Percentiles rank a stretch among this genome's conserved stretches.
phyloP scores from a whole-genome alignment of 1,140 invertebrate species.

The Hylaeus volcanicus region DNA sequence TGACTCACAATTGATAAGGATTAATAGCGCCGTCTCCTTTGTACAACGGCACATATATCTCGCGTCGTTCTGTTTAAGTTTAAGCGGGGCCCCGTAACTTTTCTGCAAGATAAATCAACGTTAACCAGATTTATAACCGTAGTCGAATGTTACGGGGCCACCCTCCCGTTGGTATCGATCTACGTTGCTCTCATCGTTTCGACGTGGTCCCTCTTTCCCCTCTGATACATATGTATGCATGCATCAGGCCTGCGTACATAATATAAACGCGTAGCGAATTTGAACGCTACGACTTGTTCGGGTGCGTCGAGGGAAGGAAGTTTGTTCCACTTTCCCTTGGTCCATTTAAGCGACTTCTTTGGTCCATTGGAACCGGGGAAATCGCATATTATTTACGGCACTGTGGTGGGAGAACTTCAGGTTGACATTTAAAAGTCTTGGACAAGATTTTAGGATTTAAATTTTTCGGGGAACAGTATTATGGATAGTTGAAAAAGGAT shows the following conservation, averaged over 20 bases:
- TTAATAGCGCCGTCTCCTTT: constrained; percentile 36
- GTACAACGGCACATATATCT: constrained; percentile 13
- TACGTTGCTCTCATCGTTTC: constrained; percentile 11
- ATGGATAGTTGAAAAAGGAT: too few relatives aligned
- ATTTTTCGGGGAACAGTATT: too few relatives aligned
- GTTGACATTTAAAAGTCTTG: too few relatives aligned
- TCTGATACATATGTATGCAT: not conserved
- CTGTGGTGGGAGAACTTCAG: too few relatives aligned
- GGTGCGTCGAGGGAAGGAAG: not conserved
- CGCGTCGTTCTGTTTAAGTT: constrained; percentile 31
- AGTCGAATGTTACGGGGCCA: constrained; percentile 33
- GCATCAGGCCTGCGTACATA: not conserved
- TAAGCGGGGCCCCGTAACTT: constrained; percentile 28
- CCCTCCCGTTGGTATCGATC: constrained; percentile 33
- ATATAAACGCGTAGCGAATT: not conserved
- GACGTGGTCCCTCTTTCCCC: not conserved
- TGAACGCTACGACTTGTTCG: not conserved
- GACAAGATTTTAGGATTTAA: too few relatives aligned
- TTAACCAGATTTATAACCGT: constrained; percentile 44
- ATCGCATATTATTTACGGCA: too few relatives aligned
- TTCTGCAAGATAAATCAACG: constrained; percentile 49
- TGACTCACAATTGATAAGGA: constrained; percentile 36
- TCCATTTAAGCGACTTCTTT: too few relatives aligned
- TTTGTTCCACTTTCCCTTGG: too few relatives aligned
- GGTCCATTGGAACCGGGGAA: too few relatives aligned